Conservation (phyloP, 35 echinoderm and acorn worm genomes). For the Holothuria glaberrima region DNA sequence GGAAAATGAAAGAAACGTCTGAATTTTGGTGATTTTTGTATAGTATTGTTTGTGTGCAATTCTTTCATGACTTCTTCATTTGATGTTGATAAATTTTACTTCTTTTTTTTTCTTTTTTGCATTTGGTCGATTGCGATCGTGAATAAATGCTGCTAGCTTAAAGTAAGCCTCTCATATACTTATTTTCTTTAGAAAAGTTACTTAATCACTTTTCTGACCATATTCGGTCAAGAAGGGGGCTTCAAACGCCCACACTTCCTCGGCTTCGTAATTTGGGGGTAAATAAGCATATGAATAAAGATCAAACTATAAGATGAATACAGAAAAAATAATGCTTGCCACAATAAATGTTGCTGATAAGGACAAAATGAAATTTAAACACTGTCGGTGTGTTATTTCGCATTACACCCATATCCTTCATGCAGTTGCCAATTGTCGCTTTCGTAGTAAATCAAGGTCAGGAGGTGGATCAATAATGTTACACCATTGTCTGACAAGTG, state of each 20-base stretch:
- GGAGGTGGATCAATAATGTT: too few relatives aligned
- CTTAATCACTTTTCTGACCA: neutral
- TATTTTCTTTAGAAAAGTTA: neutral
- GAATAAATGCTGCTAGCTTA: conserved; percentile 57
- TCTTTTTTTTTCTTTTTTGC: conserved; percentile 11
- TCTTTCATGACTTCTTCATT: conserved; percentile 35
- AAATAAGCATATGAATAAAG: conserved; percentile 4
- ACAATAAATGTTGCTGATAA: conserved; percentile 41
- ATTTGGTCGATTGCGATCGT: conserved; percentile 57
- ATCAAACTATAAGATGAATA: conserved; percentile 31
- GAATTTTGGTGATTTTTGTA: neutral
- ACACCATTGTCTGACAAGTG: too few relatives aligned
- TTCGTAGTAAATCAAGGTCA: too few relatives aligned
- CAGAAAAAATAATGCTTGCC: conserved; percentile 27
- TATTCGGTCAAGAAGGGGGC: conserved; percentile 18
- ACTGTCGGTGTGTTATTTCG: too few relatives aligned
- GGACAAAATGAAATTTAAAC: neutral
- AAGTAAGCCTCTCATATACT: neutral
- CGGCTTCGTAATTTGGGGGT: neutral
- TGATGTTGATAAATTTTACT: neutral
- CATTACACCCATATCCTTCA: too few relatives aligned
- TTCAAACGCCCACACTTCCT: conserved; percentile 22
- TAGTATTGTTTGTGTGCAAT: neutral
- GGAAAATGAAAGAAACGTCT: conserved; percentile 47
- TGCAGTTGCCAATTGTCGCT: too few relatives aligned